These are phyloP conservation scores for Blomia tropicalis DNA, from an alignment of 2,888 invertebrate species.

Conservation along the genomic window DNA sequence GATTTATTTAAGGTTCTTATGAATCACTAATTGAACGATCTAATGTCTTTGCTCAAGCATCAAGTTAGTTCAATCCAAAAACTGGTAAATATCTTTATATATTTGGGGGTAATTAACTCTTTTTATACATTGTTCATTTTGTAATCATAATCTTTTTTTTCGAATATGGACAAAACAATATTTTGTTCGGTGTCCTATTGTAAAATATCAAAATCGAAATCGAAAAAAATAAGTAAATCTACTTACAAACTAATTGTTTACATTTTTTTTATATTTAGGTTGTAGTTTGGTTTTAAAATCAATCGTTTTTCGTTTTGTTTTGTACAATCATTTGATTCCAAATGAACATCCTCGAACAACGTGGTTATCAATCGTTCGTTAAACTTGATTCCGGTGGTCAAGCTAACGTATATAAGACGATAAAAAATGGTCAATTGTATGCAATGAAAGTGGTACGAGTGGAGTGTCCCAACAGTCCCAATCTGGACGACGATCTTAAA, in stretches of 20 bases:
- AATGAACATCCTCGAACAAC: not conserved
- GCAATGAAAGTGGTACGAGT: slow-evolving; percentile 25
- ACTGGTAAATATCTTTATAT: not conserved
- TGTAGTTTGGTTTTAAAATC: no score
- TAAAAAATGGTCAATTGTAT: not conserved
- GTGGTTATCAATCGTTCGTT: slow-evolving; percentile 12
- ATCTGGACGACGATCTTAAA: slow-evolving; percentile 24
- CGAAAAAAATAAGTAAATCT: not conserved
- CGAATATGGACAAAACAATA: not conserved
- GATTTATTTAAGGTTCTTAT: no score
- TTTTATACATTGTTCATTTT: no score
- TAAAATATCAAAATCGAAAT: no score
- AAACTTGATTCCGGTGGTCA: slow-evolving; percentile 23
- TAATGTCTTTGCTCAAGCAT: no score
- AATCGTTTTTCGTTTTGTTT: not conserved
- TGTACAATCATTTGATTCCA: not conserved
- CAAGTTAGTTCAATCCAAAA: no score
- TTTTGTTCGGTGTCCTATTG: not conserved
- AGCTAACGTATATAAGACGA: slow-evolving; percentile 24
- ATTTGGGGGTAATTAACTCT: not conserved
- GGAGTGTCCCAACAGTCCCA: slow-evolving; percentile 8
- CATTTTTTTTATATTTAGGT: not conserved
- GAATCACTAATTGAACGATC: no score
- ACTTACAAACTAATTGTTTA: not conserved
- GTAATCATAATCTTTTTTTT: not conserved